Percentiles rank a stretch among this genome's conserved stretches.
Conservation (phyloP, 2,113 vertebrate genomes). For the Xiphias gladius region DNA sequence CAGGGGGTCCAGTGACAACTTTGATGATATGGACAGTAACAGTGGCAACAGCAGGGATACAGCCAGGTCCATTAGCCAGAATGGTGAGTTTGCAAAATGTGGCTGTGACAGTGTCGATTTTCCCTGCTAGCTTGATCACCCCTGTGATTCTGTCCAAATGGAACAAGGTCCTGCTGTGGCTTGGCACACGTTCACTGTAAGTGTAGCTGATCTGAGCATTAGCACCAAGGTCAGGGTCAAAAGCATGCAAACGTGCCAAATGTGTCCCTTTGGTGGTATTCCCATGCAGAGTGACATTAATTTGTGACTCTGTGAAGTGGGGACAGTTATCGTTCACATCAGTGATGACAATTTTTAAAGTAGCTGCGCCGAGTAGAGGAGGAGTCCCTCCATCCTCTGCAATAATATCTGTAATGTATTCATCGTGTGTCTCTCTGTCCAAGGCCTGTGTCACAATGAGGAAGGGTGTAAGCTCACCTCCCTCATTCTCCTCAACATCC, state of each 20-base stretch:
- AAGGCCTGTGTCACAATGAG: constrained; percentile 92
- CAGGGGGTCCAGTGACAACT: constrained; percentile 89
- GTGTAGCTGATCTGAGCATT: constrained; percentile 94
- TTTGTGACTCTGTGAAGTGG: constrained; percentile 88
- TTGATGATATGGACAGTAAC: constrained; percentile 90
- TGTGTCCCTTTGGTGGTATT: constrained; percentile 90
- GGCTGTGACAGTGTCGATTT: constrained; percentile 85
- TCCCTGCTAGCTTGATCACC: constrained; percentile 87
- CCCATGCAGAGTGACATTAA: constrained; percentile 91
- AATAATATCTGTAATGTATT: constrained; percentile 92
- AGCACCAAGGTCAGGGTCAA: constrained; percentile 91
- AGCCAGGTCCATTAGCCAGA: constrained; percentile 92
- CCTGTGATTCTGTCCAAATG: constrained; percentile 90
- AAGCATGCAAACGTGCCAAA: constrained; percentile 87
- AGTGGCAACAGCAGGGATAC: constrained; percentile 93
- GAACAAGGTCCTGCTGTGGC: constrained; percentile 89
- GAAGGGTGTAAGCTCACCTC: constrained; percentile 93
- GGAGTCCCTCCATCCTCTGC: constrained; percentile 96
- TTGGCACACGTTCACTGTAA: constrained; percentile 94
- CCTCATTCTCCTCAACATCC: constrained; percentile 97
- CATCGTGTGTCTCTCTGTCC: constrained; percentile 91
- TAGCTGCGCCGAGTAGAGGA: constrained; percentile 90
- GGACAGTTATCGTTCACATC: constrained; percentile 98
- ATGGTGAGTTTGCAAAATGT: constrained; percentile 90
- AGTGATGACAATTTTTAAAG: constrained; percentile 91